Evolutionary conservation across 2,888 invertebrate genomes (phyloP).

Genomic region (Schizotus pectinicornis): DNA sequence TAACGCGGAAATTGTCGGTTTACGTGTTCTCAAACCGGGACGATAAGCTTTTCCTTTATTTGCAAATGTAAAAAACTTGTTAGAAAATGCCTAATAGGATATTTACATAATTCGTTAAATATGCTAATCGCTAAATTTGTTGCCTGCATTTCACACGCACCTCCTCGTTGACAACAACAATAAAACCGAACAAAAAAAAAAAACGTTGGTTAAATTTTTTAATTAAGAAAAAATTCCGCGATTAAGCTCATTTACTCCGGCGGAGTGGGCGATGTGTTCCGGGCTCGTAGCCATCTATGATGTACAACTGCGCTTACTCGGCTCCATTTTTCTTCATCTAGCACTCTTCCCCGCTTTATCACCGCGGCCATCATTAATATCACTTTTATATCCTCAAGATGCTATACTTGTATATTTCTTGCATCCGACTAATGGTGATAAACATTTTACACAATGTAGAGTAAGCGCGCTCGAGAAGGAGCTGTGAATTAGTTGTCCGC

Average conservation of each 20-base stretch:
- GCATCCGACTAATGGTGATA: constrained; percentile 59
- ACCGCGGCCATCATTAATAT: constrained; percentile 59
- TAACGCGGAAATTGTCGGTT: constrained; percentile 30
- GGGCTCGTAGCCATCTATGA: constrained; percentile 42
- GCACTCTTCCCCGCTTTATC: constrained; percentile 52
- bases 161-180: too few species aligned
- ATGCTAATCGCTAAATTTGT: constrained; percentile 22
- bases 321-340: constrained; percentile 57
- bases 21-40: constrained; percentile 27
- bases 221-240: constrained; percentile 6
- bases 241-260: background rate
- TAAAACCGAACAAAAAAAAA: too few species aligned
- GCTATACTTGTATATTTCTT: constrained; percentile 57
- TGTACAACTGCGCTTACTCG: constrained; percentile 45
- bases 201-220: too few species aligned
- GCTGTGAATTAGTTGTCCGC: constrained; percentile 44
- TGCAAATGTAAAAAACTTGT: constrained; percentile 31
- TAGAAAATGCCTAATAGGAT: constrained; percentile 19
- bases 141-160: constrained; percentile 12
- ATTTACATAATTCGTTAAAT: constrained; percentile 24
- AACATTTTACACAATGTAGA: constrained; percentile 58
- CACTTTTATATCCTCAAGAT: constrained; percentile 60
- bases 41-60: constrained; percentile 13
- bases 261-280: constrained; percentile 22
- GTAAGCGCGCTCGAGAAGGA: constrained; percentile 45